phyloP scores from a whole-genome alignment of 2,797 vertebrate species.

The Catostomus latipinnis region DNA sequence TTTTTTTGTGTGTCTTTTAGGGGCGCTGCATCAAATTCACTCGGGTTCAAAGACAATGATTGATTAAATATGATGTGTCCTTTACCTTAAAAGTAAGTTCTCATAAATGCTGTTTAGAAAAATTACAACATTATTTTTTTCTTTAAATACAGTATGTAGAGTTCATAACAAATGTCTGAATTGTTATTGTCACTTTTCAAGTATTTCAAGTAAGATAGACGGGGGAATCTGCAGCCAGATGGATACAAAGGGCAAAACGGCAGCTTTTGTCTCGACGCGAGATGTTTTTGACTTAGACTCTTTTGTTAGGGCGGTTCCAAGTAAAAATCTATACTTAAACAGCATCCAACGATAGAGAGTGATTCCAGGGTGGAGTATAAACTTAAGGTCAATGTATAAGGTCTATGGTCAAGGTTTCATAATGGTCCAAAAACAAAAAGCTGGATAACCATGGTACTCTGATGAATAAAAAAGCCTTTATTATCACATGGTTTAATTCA shows the following conservation, averaged over 20 bases:
- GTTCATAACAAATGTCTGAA: background rate
- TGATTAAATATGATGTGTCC: slow-evolving; percentile 47
- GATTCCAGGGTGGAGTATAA: too few species aligned
- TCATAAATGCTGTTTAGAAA: slow-evolving; percentile 6
- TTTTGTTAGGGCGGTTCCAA: too few species aligned
- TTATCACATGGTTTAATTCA: too few species aligned
- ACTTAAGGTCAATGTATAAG: too few species aligned
- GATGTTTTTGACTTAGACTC: background rate
- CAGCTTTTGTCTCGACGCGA: background rate
- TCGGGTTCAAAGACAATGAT: slow-evolving; percentile 70
- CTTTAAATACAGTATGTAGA: too few species aligned
- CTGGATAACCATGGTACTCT: too few species aligned
- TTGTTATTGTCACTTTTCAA: slow-evolving; percentile 1
- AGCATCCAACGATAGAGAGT: too few species aligned
- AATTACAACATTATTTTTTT: background rate
- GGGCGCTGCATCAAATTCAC: slow-evolving; percentile 82
- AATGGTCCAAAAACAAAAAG: too few species aligned
- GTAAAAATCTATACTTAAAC: background rate
- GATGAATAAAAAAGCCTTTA: too few species aligned
- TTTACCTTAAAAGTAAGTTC: slow-evolving; percentile 10
- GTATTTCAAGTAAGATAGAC: background rate
- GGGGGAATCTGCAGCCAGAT: background rate
- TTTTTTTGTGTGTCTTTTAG: slow-evolving; percentile 60
- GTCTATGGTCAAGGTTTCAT: too few species aligned
- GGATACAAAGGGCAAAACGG: background rate